Evolutionary conservation across 2,888 invertebrate genomes (phyloP), one percentile per base, ranked within the genome.

Genomic region (Syrista parreyssii): DNA sequence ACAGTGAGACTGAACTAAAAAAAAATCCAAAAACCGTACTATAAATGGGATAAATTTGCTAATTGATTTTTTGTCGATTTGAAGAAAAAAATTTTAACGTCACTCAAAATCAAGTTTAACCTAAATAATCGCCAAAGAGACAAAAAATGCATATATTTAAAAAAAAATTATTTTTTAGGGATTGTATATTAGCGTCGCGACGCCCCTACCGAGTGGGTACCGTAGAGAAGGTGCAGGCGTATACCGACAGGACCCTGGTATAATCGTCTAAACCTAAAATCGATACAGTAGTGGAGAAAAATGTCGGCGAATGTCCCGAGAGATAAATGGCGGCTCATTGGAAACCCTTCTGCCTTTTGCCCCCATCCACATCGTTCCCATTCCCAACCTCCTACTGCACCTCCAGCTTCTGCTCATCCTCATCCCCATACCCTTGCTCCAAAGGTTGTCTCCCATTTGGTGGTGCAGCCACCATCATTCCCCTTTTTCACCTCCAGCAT

Each of bases 321-420:
- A 87, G 87, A 87, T 87, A 87, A 87, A 87, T 87, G 87, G 86
- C 85, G 85, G 86, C 86, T 87, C 87, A 87, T 87, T 87, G 87
- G 86, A 87, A 87, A 86, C 83, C 85, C 84, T 84, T 84, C 84
- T 84, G 79, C 85, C 82, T 82, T 81, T 75, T 80, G 33, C 32
- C 31, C 74, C 76, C 74, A 73, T 76, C 76, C 71, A 68, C 76
- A 55, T 76, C 77, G 71, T 75, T 30, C 75, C 68, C 31, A 11
- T 68, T 75, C 68, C 74, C 73, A n/a, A 9, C 75, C 68, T 36
- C 40, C 73, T 34, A 71, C 4, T 40, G 30, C 69, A 68, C 74
- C 77, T 68, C 68, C 76, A 71, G 74, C 55, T 75, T 55, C 73
- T 75, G 76, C 78, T 75, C 75, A 69, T 77, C 74, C 78, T 79